Evolutionary conservation across 2,113 vertebrate genomes (phyloP).

Genomic region (Tylochromis polylepis): DNA sequence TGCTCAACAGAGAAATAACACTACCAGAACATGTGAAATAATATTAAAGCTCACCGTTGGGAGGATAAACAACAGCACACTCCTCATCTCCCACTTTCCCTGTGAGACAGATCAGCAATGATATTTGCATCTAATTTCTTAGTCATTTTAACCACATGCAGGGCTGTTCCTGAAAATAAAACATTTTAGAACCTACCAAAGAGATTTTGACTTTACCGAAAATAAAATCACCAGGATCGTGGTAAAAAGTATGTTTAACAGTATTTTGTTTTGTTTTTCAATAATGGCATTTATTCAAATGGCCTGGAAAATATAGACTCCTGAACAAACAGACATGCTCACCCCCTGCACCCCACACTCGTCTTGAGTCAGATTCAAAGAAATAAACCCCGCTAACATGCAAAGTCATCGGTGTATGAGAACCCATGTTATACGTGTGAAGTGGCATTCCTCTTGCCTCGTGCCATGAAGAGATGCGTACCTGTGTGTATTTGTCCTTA

Average conservation of each 20-base stretch:
- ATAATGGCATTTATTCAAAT: neutral
- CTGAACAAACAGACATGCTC: neutral
- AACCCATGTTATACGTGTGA: neutral
- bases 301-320: neutral
- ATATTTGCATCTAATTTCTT: neutral
- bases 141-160: neutral
- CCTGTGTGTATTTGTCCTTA: neutral
- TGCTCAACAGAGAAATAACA: neutral
- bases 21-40: neutral
- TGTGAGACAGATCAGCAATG: conserved; percentile 37
- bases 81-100: conserved; percentile 86
- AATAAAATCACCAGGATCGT: neutral
- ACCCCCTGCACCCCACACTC: neutral
- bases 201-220: neutral
- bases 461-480: fast-evolving
- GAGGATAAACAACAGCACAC: conserved; percentile 90
- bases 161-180: neutral
- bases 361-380: neutral
- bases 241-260: neutral
- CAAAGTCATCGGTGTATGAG: neutral
- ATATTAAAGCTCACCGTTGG: conserved; percentile 82
- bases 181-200: neutral
- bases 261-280: neutral
- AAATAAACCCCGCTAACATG: neutral
- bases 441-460: neutral